Base-by-base conservation (phyloP, 1,140 invertebrate species). In the Probaryconus sp. region DNA sequence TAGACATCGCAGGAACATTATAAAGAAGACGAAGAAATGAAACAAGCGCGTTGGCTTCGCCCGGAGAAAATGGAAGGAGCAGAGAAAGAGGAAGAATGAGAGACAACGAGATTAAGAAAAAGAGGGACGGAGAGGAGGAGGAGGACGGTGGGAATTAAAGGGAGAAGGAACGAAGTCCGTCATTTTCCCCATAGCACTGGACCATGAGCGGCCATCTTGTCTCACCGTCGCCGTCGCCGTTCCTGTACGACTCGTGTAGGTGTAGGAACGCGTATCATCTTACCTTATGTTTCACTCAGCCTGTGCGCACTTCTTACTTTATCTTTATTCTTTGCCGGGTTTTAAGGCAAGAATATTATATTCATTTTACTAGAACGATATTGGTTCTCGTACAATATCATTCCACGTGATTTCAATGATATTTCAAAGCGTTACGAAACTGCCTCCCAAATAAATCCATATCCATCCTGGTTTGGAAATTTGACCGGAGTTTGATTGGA, bases 111-210 rank as follows among this genome's bases (percentile, higher is more conserved):
- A 53, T 71, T 10, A 21, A 47, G 28, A 35, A 50, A 56, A 38
- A 47, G 33, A 73, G 18, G 60, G 11, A 20, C 7, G 45, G 42
- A 51, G 50, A 28, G 21, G 56, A 17, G 18, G 37, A 69, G 31
- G 43, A 47, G 14, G 61, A 77, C 76, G 75, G 76, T 77, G 79
- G 71, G 71, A 80, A 81, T 80, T 79, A 77, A 78, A 81, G 47
- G 61, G 77, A 80, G 78, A 81, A 63, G 74, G 40, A 73, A 51
- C 48, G 71, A 75, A 69, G 73, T 67, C 48, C 81, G 55, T 64
- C 76, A 80, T 81, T 83, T 84, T 81, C 80, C 71, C 76, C 72
- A 76, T 80, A 72, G 58, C 69, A 75, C 64, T 77, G 77, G 77
- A 76, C 76, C 76, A 75, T 38, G 72, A 37, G 68, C 80, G 76